Conservation (phyloP, 2,888 invertebrate species). For the Caenorhabditis sulstoni region DNA sequence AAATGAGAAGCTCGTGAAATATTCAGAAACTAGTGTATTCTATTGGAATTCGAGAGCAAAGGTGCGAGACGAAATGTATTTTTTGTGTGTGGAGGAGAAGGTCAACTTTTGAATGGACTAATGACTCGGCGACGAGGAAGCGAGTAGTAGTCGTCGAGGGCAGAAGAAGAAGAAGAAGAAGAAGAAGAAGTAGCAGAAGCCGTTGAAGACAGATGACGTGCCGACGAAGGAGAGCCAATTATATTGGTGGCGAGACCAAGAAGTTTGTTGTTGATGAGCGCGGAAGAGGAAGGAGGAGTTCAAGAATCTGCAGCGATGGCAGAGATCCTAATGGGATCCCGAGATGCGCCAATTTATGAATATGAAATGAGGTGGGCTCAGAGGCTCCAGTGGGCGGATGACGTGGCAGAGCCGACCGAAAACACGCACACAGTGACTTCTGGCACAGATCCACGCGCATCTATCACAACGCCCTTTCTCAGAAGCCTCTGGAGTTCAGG, state of each 20-base stretch:
- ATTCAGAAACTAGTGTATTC: constrained; percentile 4
- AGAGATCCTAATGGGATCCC: constrained; percentile 1
- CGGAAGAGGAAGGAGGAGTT: neutral
- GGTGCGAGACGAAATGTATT: neutral
- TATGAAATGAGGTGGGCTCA: constrained; percentile 4
- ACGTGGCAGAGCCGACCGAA: neutral
- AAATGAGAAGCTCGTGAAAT: constrained; percentile 6
- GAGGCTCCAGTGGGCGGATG: neutral
- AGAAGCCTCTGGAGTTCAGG: too few species aligned
- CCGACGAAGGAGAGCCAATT: constrained; percentile 6
- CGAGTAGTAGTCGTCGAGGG: too few species aligned
- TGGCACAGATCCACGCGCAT: too few species aligned
- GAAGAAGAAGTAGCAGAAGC: neutral
- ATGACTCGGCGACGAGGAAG: neutral
- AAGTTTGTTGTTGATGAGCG: constrained; percentile 17
- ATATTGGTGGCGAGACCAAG: constrained; percentile 7
- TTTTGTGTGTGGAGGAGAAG: neutral
- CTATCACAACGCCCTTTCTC: too few species aligned
- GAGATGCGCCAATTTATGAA: constrained; percentile 8
- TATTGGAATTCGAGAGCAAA: neutral
- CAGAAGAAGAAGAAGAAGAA: neutral
- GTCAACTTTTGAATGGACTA: neutral
- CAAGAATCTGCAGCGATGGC: neutral
- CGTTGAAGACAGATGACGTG: constrained; percentile 5
- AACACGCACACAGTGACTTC: too few species aligned